Evolutionary conservation across 2,113 vertebrate genomes (phyloP), one percentile per base, ranked within the genome.

Genomic region (Tringa solitaria): DNA sequence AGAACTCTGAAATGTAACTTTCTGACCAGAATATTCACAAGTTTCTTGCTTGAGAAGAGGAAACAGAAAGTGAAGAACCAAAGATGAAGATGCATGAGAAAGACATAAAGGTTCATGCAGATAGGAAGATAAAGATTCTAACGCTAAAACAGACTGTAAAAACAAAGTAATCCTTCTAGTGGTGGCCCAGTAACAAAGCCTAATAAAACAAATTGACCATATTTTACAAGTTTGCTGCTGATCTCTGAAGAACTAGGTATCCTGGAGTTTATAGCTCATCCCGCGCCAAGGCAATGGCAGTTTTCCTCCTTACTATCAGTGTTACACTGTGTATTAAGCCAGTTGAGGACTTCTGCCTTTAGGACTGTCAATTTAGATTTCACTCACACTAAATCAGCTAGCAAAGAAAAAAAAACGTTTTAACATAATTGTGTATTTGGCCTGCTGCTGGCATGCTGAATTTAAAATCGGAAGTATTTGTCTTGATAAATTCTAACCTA

Each of bases 401-500:
- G 64, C 12, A 54, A 69, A 84, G 3, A 17, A 94, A 78, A 56
- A 24, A 26, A 35, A 30, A 3, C 4, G 33, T 43, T 69, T 67
- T 6, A 43, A 95, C 91, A 37, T 81, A 81, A 84, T n/a, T 41
- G 46, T 14, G 26, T 57, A 2, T 46, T 65, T 48, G 43, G 53
- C 43, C 50, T 24, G 39, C n/a, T 27, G 65, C 56, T 68, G 37
- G 15, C 39, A 74, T 12, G 20, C 14, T 67, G 57, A 84, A 90
- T 84, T 76, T 50, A 59, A 93, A 87, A 70, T 6, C 19, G 26
- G 33, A 91, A 78, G 45, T 37, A 30, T 82, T 69, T 54, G 46
- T 54, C 65, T 32, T 48, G 72, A 83, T 72, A 79, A 84, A 82
- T 50, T 69, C n/a, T 78, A 89, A 81, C 50, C 39, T n/a, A 63